Evolutionary conservation across 2,113 vertebrate genomes (phyloP).

Genomic region (Microcebus tavaratra): DNA sequence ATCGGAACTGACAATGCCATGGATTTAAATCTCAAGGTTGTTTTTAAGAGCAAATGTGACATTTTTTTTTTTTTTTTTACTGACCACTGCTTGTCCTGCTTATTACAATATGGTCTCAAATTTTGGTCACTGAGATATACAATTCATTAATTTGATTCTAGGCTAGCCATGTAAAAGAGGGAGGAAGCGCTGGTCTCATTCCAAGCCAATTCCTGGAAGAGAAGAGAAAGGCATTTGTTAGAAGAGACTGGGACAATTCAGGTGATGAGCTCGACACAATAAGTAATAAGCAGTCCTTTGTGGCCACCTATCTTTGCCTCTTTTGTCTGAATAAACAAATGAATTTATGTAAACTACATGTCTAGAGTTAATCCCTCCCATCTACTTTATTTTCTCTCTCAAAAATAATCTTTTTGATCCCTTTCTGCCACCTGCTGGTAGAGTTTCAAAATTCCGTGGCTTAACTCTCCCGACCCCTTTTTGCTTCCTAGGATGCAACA

Average conservation of each 20-base stretch:
- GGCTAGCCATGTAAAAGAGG: slow-evolving; percentile 93
- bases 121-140: slow-evolving; percentile 26
- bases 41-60: background rate
- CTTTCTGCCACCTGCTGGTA: slow-evolving; percentile 77
- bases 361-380: background rate
- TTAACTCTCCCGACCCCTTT: background rate
- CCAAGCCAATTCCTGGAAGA: slow-evolving; percentile 99
- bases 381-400: background rate
- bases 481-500: background rate
- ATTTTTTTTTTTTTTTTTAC: background rate
- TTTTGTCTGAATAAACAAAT: slow-evolving; percentile 27
- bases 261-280: slow-evolving; percentile 79
- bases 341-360: slow-evolving; percentile 34
- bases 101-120: slow-evolving; percentile 48
- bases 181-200: slow-evolving; percentile 95
- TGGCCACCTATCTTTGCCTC: slow-evolving; percentile 56
- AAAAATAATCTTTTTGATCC: slow-evolving; percentile 26
- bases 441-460: slow-evolving; percentile 29
- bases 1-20: background rate
- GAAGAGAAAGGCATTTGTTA: slow-evolving; percentile 99
- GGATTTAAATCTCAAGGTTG: slow-evolving; percentile 39
- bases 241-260: slow-evolving; percentile 93
- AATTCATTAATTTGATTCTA: slow-evolving; percentile 77
- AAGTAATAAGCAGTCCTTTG: slow-evolving; percentile 16
- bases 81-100: slow-evolving; percentile 14